Evolutionary conservation across 2,113 vertebrate species (phyloP).

Genomic region (Perccottus glenii): DNA sequence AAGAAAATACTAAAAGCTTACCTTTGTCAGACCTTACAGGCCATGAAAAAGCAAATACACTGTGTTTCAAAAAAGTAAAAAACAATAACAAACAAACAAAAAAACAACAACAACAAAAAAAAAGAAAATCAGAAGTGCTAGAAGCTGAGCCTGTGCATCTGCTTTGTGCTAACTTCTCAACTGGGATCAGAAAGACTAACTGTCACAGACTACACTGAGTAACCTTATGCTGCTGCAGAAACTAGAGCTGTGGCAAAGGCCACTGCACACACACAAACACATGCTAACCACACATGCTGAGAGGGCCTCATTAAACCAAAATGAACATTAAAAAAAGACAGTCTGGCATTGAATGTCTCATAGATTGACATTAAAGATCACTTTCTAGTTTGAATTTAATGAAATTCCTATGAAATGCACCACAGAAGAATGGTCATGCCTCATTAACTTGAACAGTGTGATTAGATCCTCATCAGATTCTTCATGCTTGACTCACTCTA

Average conservation of each 20-base stretch:
- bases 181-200: conserved; percentile 61
- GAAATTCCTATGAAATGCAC: not conserved
- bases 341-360: not conserved
- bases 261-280: conserved; percentile 24
- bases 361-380: not conserved
- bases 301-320: conserved; percentile 42
- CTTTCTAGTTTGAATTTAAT: not conserved
- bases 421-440: conserved; percentile 8
- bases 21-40: conserved; percentile 32
- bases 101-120: not conserved
- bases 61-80: not conserved
- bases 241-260: conserved; percentile 71
- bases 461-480: conserved; percentile 43
- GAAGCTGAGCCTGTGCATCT: conserved; percentile 21
- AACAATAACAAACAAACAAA: not conserved
- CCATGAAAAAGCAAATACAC: not conserved
- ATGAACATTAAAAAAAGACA: conserved; percentile 20
- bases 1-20: conserved; percentile 33
- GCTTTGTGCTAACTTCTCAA: conserved; percentile 48
- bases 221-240: conserved; percentile 76
- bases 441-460: conserved; percentile 45
- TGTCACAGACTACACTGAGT: conserved; percentile 64
- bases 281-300: conserved; percentile 20
- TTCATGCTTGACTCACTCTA: conserved; percentile 36
- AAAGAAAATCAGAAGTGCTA: not conserved